phyloP scores from a whole-genome alignment of 2,797 vertebrate genomes.

The Pantherophis vulpinus region DNA sequence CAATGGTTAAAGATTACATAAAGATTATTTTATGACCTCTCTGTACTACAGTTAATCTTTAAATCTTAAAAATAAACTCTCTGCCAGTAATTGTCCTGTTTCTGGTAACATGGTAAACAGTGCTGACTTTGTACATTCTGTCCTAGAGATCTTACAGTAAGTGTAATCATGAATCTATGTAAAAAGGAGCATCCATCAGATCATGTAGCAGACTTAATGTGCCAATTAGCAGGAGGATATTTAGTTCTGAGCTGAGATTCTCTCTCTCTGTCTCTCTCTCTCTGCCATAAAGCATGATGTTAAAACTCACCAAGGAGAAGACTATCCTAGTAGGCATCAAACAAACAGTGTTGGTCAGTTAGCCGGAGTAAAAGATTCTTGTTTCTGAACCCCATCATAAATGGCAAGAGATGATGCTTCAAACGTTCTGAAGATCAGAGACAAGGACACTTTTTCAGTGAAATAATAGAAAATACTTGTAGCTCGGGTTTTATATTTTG shows the following conservation, averaged over 20 bases:
- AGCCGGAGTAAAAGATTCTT: neutral
- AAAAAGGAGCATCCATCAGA: neutral
- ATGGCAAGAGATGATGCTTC: neutral
- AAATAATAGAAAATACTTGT: neutral
- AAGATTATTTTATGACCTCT: neutral
- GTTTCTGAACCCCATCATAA: neutral
- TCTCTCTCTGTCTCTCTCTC: neutral
- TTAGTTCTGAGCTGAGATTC: neutral
- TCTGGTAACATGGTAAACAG: neutral
- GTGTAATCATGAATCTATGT: neutral
- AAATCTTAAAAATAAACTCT: neutral
- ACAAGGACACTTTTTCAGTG: neutral
- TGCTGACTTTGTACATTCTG: neutral
- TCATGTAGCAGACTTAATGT: neutral
- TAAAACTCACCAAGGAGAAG: neutral
- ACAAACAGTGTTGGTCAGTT: neutral
- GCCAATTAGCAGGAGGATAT: neutral
- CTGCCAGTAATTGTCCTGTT: neutral
- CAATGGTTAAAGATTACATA: neutral
- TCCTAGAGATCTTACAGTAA: neutral
- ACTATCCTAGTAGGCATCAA: neutral
- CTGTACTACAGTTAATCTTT: neutral
- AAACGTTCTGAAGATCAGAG: neutral
- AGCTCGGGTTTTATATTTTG: neutral
- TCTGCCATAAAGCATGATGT: neutral